phyloP scores from a whole-genome alignment of 1,140 invertebrate species.

The Meteorus sp. region DNA sequence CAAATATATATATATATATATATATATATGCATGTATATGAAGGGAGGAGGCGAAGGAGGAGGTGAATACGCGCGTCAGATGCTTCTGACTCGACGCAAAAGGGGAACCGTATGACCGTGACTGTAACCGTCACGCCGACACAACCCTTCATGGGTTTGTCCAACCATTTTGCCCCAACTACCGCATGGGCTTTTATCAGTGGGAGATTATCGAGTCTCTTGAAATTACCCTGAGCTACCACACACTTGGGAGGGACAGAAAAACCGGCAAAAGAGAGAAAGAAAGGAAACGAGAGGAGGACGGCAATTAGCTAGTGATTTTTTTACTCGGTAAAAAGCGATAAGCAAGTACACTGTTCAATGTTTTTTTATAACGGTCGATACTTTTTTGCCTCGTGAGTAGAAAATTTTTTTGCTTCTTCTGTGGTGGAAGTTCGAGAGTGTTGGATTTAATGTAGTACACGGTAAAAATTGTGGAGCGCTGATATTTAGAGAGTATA shows the following conservation, averaged over 20 bases:
- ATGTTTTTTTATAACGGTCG: background rate
- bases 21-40: too few species aligned
- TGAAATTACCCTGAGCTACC: constrained; percentile 17
- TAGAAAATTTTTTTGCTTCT: too few species aligned
- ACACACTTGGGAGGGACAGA: background rate
- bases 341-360: constrained; percentile 2
- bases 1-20: too few species aligned
- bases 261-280: too few species aligned
- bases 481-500: too few species aligned
- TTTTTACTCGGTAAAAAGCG: background rate
- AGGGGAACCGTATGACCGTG: constrained; percentile 38
- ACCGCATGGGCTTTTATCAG: constrained; percentile 26
- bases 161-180: constrained; percentile 16
- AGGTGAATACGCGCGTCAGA: constrained; percentile 42
- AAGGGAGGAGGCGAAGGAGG: constrained; percentile 34
- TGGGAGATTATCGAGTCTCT: constrained; percentile 25
- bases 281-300: too few species aligned
- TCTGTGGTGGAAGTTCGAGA: too few species aligned
- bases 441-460: too few species aligned
- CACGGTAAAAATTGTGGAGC: too few species aligned
- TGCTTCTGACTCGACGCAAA: constrained; percentile 36
- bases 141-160: constrained; percentile 33
- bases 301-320: constrained; percentile 17
- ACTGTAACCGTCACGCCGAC: constrained; percentile 46
- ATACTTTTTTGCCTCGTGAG: background rate